A percentile compares a stretch with the other conserved stretches of the same genome.
Conservation (phyloP, 2,113 vertebrate species). For the Semnornis frantzii region DNA sequence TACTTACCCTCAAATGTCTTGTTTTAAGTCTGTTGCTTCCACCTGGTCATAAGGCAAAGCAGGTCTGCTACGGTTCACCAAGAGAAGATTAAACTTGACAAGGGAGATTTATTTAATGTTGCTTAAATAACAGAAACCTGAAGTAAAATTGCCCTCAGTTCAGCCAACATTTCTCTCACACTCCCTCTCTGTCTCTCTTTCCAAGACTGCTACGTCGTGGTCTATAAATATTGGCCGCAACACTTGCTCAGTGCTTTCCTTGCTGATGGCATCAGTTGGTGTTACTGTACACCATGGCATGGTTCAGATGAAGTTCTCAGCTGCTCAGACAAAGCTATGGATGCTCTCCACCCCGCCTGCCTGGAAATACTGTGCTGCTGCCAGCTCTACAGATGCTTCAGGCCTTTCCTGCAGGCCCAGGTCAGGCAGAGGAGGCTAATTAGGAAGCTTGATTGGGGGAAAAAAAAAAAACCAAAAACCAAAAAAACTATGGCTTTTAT, state of each 20-base stretch:
- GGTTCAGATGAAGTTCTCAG: constrained; percentile 74
- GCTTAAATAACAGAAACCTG: constrained; percentile 40
- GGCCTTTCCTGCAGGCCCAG: constrained; percentile 62
- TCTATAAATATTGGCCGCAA: constrained; percentile 81
- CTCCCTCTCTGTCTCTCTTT: constrained; percentile 33
- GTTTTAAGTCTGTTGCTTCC: constrained; percentile 52
- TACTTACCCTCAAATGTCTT: constrained; percentile 63
- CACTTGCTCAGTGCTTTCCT: constrained; percentile 71
- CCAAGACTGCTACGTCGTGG: constrained; percentile 44
- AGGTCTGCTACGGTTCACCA: constrained; percentile 23
- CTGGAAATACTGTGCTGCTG: constrained; percentile 76
- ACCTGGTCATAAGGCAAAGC: constrained; percentile 28
- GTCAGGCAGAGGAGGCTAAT: constrained; percentile 61
- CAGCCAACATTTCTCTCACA: constrained; percentile 8
- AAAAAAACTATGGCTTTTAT: not conserved
- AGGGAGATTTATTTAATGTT: not conserved
- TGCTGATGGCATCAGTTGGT: constrained; percentile 73
- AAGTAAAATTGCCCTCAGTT: constrained; percentile 2
- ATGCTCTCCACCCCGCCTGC: constrained; percentile 69
- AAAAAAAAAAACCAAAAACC: not conserved
- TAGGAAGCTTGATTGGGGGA: not conserved
- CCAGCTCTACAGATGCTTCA: constrained; percentile 76
- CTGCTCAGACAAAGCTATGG: constrained; percentile 79
- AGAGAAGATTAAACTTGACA: constrained; percentile 52
- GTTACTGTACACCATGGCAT: constrained; percentile 74